Base-by-base conservation (phyloP, 2,797 vertebrate genomes). In the Adelosebastes latens region DNA sequence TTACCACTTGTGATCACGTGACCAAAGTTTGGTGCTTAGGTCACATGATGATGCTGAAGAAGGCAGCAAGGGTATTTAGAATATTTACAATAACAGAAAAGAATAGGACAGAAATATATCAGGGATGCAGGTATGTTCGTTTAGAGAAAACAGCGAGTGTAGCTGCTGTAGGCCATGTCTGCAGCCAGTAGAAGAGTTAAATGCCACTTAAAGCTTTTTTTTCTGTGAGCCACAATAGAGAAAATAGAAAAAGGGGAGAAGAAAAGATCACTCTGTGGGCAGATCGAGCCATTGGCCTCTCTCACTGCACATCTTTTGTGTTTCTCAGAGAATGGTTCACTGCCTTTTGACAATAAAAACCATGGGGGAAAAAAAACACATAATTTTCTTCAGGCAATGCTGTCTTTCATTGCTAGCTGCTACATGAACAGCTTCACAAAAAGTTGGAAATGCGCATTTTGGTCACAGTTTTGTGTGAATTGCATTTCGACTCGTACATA, bases 311-410 rank as follows among this genome's bases (percentile, higher is more conserved):
- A 88, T 94, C 92, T 94, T 92, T 90, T 89, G 92, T 90, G 92
- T 93, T 93, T 94, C 88, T 85, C 79, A 88, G 81, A 86, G 72
- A 94, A 95, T 80, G 93, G 89, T 95, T 96, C 93, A 93, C 87
- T 94, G 93, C 88, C 88, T 94, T 96, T 91, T 93, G 85, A 95
- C 95, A 94, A 95, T 93, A 94, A 91, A 89, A 93, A 92, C 84
- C 89, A 88, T 59, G 77, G 64, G 76, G 52, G 46, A 77, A 85
- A 75, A 84, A 89, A 87, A 84, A 71, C 39, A 83, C 82, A 85
- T 85, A 66, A 87, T 93, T 92, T 92, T 95, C 91, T 91, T 82
- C 80, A 81, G 85, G 89, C 88, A 75, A 75, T 86, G 82, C 81
- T 84, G 83, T 87, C 80, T 86, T 90, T 81, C 81, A 87, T 67